phyloP scores from a whole-genome alignment of 92 coral and sea anemone genomes.

The Phenganax stokvisi region DNA sequence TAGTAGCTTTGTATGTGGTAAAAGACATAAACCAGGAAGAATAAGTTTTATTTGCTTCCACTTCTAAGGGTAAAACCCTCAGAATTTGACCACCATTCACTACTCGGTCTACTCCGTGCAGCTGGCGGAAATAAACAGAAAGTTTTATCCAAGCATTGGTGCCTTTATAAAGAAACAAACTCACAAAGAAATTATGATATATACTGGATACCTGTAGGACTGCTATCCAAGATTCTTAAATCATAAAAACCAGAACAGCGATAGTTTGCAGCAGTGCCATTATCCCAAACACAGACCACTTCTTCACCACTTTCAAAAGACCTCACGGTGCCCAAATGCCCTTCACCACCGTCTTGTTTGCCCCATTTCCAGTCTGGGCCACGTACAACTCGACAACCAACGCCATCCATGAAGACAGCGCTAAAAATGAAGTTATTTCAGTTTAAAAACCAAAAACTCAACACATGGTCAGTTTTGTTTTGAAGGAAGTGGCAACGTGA shows the following conservation, averaged over 20 bases:
- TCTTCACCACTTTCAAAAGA: slow-evolving; percentile 95
- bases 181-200: too few species aligned
- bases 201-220: slow-evolving; percentile 71
- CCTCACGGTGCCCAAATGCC: slow-evolving; percentile 93
- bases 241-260: slow-evolving; percentile 91
- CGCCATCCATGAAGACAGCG: slow-evolving; percentile 68
- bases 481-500: too few species aligned
- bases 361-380: slow-evolving; percentile 99
- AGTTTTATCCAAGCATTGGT: too few species aligned
- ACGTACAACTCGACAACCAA: slow-evolving; percentile 94
- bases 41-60: too few species aligned
- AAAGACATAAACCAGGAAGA: too few species aligned
- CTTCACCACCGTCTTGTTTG: slow-evolving; percentile 99
- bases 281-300: slow-evolving; percentile 99
- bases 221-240: slow-evolving; percentile 77
- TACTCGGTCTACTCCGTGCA: too few species aligned
- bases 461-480: background rate
- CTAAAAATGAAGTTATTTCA: slow-evolving; percentile 4
- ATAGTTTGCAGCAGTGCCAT: slow-evolving; percentile 97
- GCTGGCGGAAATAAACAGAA: too few species aligned
- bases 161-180: too few species aligned
- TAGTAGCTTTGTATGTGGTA: too few species aligned
- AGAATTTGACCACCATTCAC: too few species aligned
- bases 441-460: slow-evolving; percentile 28
- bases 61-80: too few species aligned